Evolutionary conservation across 1,140 invertebrate species (phyloP), one percentile per base, ranked within the genome.

Genomic region (Cotesia chilonis): DNA sequence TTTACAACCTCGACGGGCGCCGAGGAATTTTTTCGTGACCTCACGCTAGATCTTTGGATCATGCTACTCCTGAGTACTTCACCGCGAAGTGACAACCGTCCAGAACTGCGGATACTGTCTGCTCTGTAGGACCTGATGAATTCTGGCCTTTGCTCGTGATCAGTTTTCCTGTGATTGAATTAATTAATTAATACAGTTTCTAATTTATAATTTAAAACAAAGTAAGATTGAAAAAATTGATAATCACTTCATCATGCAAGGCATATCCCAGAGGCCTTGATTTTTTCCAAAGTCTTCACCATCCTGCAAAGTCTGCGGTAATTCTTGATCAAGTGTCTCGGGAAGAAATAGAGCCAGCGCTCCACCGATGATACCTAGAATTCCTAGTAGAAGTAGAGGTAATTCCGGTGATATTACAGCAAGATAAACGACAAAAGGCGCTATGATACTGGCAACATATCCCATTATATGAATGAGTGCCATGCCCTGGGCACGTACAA

Each of bases 401-500:
- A 96, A 84, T 0, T 90, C 85, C 5, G 90, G 85, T 0, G 92
- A 91, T 6, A 94, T 87, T 57, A 91, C 90, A 2, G 90, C 91
- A 89, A 95, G 86, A 80, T 94, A 94, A 20, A 95, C 93, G 6
- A 96, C 91, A 75, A 94, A 94, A 0, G 94, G 94, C 0, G 93
- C 92, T 0, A 95, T 79, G 67, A 95, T 92, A 70, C 92, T 94
- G 1, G 93, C 93, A 0, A 94, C 91, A 77, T 95, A 95, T 37
- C 95, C 95, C 87, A 93, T 92, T 57, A 95, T 95, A 77, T 95
- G 94, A 66, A 95, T 94, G 0, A 94, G 84, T 12, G 94, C 92
- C 0, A 96, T 90, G 0, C 94, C 94, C 83, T 95, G 94, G 0
- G 93, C 94, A 57, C 95, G 82, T 0, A 96, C 93, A 1, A 95